Evolutionary conservation across 1,140 invertebrate genomes (phyloP).

Genomic region (Steinernema feltiae): DNA sequence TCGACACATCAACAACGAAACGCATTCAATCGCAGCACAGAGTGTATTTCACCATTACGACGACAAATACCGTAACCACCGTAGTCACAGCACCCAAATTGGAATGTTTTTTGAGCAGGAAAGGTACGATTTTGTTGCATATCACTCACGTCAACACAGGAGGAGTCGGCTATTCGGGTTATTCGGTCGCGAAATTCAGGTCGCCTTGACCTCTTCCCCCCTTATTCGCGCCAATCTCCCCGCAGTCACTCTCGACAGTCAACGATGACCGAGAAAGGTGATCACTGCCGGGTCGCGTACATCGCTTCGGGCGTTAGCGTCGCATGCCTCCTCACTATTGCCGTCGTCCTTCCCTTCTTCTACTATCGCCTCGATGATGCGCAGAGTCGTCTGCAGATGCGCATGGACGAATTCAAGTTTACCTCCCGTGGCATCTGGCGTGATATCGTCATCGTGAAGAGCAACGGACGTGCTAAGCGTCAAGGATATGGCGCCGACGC

Average conservation of each 20-base stretch:
- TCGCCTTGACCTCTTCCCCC: constrained; percentile 12
- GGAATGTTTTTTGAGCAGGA: no score
- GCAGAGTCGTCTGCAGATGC: constrained; percentile 40
- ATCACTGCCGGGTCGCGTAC: constrained; percentile 33
- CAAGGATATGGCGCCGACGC: constrained; percentile 45
- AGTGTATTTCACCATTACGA: no score
- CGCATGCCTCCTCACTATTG: constrained; percentile 41
- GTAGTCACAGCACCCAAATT: no score
- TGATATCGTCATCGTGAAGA: constrained; percentile 48
- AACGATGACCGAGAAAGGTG: not conserved
- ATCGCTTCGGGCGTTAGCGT: constrained; percentile 40
- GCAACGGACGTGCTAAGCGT: constrained; percentile 43
- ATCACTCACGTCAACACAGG: no score
- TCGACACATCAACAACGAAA: no score
- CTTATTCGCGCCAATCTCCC: no score
- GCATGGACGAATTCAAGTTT: constrained; percentile 54
- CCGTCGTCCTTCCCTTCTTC: constrained; percentile 39
- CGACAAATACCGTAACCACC: no score
- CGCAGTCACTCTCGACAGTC: not conserved
- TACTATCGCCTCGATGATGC: constrained; percentile 46
- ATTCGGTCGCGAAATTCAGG: not conserved
- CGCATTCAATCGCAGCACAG: no score
- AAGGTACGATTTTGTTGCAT: no score
- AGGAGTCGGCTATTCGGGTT: constrained; percentile 6
- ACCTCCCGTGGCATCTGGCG: constrained; percentile 46